A percentile compares a stretch with the other conserved stretches of the same genome.
These are phyloP conservation scores for Acropternis orthonyx DNA, from an alignment of 2,797 vertebrate genomes.

Conservation along the genomic window DNA sequence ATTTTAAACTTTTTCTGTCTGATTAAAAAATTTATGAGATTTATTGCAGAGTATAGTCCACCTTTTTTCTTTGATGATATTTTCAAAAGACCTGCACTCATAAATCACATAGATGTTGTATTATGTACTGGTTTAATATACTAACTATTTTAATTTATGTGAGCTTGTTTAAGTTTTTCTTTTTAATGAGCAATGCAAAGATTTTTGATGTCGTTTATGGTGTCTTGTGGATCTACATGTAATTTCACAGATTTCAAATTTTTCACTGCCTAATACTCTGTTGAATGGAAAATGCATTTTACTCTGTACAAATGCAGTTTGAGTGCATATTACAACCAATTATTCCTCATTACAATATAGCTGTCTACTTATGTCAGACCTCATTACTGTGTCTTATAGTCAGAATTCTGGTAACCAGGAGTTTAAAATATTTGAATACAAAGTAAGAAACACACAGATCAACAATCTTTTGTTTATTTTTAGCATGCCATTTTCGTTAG, in stretches of 20 bases:
- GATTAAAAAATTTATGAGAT: constrained; percentile 15
- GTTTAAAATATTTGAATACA: constrained; percentile 45
- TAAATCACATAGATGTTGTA: constrained; percentile 19
- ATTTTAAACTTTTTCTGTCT: constrained; percentile 12
- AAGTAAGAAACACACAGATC: constrained; percentile 7
- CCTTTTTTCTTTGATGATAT: constrained; percentile 32
- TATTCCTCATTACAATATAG: constrained; percentile 51
- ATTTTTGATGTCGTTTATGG: background rate
- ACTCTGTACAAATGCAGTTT: background rate
- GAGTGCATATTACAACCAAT: constrained; percentile 45
- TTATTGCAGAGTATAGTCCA: background rate
- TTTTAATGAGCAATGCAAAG: background rate
- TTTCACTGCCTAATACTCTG: background rate
- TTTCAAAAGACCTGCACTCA: background rate
- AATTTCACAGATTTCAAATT: constrained; percentile 1
- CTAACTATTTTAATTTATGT: constrained; percentile 8
- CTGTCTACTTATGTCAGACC: constrained; percentile 40
- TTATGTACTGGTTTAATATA: constrained; percentile 3
- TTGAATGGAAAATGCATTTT: constrained; percentile 30
- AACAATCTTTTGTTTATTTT: constrained; percentile 40
- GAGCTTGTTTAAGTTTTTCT: background rate
- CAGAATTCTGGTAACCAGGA: background rate
- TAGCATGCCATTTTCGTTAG: background rate
- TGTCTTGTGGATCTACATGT: background rate
- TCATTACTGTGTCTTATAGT: constrained; percentile 27